Base-by-base conservation (phyloP, 2,797 vertebrate genomes). In the Vespertilio murinus region DNA sequence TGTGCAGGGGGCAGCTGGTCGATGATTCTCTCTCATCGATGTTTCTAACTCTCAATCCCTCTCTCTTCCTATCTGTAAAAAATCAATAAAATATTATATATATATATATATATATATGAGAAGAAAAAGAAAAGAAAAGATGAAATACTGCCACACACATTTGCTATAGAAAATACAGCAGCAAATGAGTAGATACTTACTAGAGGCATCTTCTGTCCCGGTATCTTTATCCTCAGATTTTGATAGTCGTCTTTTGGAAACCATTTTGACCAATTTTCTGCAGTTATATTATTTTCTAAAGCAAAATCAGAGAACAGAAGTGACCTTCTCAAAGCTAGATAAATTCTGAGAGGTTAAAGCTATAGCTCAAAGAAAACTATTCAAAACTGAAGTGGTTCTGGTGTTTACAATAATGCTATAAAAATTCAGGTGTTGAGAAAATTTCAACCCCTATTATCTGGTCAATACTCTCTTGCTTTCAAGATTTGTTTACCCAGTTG, bases 211-310 rank as follows among this genome's bases (percentile, higher is more conserved):
- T 93, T 97, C 93, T 56, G 40, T 87, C 70, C 59, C 79, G 69
- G 0, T 96, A 71, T 59, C 97, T 83, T 74, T 81, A 52, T 13
- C 47, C 64, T 94, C 96, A 74, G 45, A 14, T 94, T 95, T 97
- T 2, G 95, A 96, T 12, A 94, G 71, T 79, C 95, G 97, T 93
- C 98, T 97, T 97, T 98, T 98, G 52, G 97, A 97, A 97, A 95
- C 1, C 98, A 98, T 98, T 95, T 85, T 91, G 74, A 92, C 45
- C 49, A 94, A 38, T 54, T 42, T 95, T 95, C 74, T 84, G 52
- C 33, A 82, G 35, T 89, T 91, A 93, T 91, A 82, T 88, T 80
- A 86, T 38, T 74, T 95, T 45, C 89, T 93, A 91, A 30, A 91
- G 35, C 52, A 92, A 95, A 84, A 92, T 33, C 17, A 85, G 70